phyloP scores from a whole-genome alignment of 2,113 vertebrate genomes.

The Microcebus jonahi region DNA sequence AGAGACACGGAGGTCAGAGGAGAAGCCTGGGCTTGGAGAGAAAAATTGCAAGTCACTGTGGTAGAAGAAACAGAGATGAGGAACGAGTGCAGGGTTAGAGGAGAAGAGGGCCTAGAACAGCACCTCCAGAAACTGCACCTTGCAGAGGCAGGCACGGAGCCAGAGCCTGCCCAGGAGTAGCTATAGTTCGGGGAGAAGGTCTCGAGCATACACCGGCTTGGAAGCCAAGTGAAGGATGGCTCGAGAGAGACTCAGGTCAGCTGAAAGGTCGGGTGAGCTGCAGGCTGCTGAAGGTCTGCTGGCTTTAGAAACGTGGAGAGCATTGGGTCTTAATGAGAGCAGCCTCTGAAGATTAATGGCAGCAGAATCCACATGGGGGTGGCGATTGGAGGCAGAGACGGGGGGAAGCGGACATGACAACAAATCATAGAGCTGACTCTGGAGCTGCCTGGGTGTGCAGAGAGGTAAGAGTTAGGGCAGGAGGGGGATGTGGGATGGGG shows the following conservation, averaged over 20 bases:
- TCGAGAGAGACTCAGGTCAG: neutral
- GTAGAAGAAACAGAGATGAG: neutral
- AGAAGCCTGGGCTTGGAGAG: neutral
- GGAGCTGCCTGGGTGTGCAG: neutral
- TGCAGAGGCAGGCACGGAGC: neutral
- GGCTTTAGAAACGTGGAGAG: neutral
- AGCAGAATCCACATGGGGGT: rapidly evolving
- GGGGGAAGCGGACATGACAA: neutral
- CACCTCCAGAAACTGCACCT: neutral
- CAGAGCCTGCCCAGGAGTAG: neutral
- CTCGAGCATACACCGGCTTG: neutral
- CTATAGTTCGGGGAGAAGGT: neutral
- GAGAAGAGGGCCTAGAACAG: neutral
- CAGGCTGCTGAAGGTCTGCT: too few relatives aligned
- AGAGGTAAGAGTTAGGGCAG: too few relatives aligned
- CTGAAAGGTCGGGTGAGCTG: too few relatives aligned
- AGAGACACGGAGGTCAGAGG: neutral
- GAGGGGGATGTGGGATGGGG: rapidly evolving
- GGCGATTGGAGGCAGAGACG: neutral
- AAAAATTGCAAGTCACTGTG: too few relatives aligned
- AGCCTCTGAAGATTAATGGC: neutral
- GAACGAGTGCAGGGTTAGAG: neutral
- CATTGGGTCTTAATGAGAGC: neutral
- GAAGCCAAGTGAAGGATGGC: neutral
- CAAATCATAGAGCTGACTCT: too few relatives aligned